A percentile compares a stretch with the other conserved stretches of the same genome.
Conservation (phyloP, 2,888 invertebrate species). For the Oligia fasciuncula region DNA sequence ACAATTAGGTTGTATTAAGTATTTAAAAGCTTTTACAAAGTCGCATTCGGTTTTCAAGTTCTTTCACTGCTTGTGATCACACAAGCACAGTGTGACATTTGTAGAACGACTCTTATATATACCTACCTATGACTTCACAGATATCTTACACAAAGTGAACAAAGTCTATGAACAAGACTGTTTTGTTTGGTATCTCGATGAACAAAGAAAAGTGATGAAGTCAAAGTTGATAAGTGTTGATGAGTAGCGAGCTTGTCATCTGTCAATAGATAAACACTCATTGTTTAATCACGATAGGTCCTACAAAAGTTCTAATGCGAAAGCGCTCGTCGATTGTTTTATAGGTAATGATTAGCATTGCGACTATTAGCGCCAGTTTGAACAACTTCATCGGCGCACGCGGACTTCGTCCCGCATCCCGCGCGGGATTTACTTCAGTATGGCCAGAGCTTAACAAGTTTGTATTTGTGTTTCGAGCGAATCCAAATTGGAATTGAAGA, state of each 20-base stretch:
- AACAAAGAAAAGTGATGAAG: slow-evolving; percentile 13
- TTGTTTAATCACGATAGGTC: not conserved
- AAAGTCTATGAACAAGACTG: not conserved
- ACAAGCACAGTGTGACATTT: slow-evolving; percentile 7
- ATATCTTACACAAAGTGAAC: not conserved
- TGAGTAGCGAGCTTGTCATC: slow-evolving; percentile 12
- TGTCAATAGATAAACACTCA: slow-evolving; percentile 16
- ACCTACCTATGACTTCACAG: not conserved
- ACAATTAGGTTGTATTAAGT: too few species aligned
- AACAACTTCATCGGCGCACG: not conserved
- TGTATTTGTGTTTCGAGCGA: slow-evolving; percentile 4
- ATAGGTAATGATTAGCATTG: not conserved
- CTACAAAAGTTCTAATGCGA: not conserved
- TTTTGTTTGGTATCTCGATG: slow-evolving; percentile 15
- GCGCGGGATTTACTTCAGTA: not conserved
- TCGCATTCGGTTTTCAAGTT: not conserved
- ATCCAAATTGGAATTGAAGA: slow-evolving; percentile 9
- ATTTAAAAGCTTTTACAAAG: not conserved
- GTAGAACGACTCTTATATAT: not conserved
- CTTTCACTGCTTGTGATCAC: not conserved
- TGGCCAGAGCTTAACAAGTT: too few species aligned
- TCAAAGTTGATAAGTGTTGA: slow-evolving; percentile 28
- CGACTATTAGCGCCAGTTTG: not conserved
- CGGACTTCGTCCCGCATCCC: too few species aligned
- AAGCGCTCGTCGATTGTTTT: not conserved